Base-by-base conservation (phyloP, 1,140 invertebrate species). In the Heliconius melpomene region DNA sequence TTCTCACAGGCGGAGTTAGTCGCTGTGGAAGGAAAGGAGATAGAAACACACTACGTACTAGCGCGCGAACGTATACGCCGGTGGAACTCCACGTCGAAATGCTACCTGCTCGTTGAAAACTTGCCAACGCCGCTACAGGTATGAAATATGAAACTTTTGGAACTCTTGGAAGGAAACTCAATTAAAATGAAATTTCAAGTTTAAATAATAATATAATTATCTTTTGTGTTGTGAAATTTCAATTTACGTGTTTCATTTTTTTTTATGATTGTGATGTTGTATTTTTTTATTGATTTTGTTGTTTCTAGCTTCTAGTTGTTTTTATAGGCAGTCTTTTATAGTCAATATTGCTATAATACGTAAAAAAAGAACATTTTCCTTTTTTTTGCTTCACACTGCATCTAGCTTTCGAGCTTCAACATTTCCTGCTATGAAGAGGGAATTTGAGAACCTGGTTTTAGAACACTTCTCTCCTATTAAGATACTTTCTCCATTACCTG, bases 21-120 rank as follows among this genome's bases (percentile, higher is more conserved):
- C 8, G 96, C 96, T 6, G 96, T 96, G 2, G 96, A 96, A 83
- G 96, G 96, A 3, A 96, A 96, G 87, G 96, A 96, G 85, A 96
- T 96, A 66, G 96, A 96, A 87, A 96, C 95, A 75, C 96, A 96
- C 87, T 96, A 96, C 89, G 96, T 96, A 1, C 87, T 96, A n/a
- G 96, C 96, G 0, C 92, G 95, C 40, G 96, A 96, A 86, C 94
- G 95, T 3, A 95, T 96, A 60, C 91, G 95, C 18, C 95, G 96
- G 81, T 96, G 96, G 96, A 96, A 96, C 84, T 96, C 96, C 1
- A 95, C 95, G 0, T 96, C 96, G 0, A 95, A 96, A 76, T 96
- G 96, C 84, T 96, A 96, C 86, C 89, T 96, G 1, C 93, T 96
- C 7, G 95, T 96, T 23, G 96, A 96, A 85, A 96, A 96, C 57